Evolutionary conservation across 2,888 invertebrate species (phyloP), one percentile per base, ranked within the genome.

Genomic region (Lasioglossum figueresi): DNA sequence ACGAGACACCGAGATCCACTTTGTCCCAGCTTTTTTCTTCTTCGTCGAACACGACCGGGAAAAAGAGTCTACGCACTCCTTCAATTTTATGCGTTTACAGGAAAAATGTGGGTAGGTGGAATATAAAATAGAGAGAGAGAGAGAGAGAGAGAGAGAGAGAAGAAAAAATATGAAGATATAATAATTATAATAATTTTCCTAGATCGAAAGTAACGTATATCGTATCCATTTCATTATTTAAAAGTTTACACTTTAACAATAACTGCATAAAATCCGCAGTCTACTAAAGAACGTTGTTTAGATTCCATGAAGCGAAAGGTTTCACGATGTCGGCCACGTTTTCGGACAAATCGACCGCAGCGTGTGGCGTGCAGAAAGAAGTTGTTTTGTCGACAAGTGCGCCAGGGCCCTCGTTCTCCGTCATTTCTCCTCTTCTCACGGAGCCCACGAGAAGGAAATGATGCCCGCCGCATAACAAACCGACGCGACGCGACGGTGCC

Each of bases 381-480:
- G 59, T 59, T 27, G 27, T 59, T 59, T 59, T 1, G 59, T 14
- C 59, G 59, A 27, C 14, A 5, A 27, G 3, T 37, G 23, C 37
- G 37, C 37, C 37, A 27, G 56, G 45, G 52, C 66, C 82, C 31
- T 72, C 81, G 76, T 80, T 82, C 80, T 76, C 77, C 82, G 63
- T 78, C 83, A 45, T 88, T 89, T 74, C 83, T 84, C 89, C 79
- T 85, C 83, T 77, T 87, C 87, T 84, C 87, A 76, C 81, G 82
- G 79, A 79, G 83, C 68, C 40, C 63, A 79, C 80, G 86, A 91
- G 91, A 89, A 91, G 91, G 91, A 91, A 91, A 91, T 91, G 89
- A 90, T 89, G 86, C 82, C 80, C 71, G 84, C 52, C 86, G 91
- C 91, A 90, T 91, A 90, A 85, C 86, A 90, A 91, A 90, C 79